Conservation (phyloP, 2,113 vertebrate species). For the Amblyopsis rosae region DNA sequence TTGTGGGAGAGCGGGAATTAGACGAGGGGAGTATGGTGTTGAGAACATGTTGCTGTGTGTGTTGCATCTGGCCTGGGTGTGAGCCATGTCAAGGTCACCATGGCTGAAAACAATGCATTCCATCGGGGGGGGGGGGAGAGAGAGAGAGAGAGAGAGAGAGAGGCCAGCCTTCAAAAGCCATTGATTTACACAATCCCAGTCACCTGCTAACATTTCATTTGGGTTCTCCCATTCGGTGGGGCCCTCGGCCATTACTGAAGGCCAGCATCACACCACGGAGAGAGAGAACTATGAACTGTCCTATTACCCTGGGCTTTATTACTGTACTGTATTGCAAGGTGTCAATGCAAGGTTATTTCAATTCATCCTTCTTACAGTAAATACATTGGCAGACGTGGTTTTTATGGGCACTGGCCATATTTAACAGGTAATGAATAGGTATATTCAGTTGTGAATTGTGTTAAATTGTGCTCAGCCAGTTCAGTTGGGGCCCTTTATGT, state of each 20-base stretch:
- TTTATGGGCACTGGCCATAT: not conserved
- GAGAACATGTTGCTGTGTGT: constrained; percentile 10
- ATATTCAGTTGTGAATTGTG: constrained; percentile 8
- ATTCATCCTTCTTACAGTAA: not conserved
- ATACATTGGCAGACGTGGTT: not conserved
- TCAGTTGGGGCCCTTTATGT: not conserved
- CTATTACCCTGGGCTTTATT: not conserved
- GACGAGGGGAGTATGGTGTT: constrained; percentile 20
- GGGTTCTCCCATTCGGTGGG: constrained; percentile 61
- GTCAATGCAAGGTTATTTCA: not conserved
- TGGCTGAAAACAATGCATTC: constrained; percentile 32
- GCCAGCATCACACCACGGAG: constrained; percentile 66
- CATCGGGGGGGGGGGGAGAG: constrained; percentile 8
- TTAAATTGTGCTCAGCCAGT: not conserved
- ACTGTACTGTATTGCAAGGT: constrained; percentile 12
- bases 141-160: constrained; percentile 15
- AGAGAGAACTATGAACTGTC: constrained; percentile 7
- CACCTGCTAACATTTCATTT: constrained; percentile 70
- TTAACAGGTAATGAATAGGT: not conserved
- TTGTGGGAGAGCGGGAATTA: constrained; percentile 19
- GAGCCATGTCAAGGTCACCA: constrained; percentile 28
- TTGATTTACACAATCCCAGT: constrained; percentile 70
- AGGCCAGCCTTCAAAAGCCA: constrained; percentile 71
- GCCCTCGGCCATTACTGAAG: constrained; percentile 71
- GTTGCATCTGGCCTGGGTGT: constrained; percentile 40